phyloP scores from a whole-genome alignment of 2,113 vertebrate genomes.

The Rhea americana region DNA sequence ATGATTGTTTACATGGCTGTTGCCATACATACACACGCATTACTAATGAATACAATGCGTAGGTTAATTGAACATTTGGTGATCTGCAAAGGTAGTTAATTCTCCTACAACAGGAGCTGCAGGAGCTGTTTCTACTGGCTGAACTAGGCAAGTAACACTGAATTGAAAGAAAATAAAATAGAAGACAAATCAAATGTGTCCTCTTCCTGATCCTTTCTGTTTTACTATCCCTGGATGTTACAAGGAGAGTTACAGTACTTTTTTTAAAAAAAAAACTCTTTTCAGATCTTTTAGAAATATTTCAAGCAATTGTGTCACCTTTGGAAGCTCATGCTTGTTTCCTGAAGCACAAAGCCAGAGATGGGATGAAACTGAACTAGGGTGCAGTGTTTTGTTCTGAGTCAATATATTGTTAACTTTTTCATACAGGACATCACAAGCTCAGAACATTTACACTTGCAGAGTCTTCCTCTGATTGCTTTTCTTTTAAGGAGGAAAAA shows the following conservation, averaged over 20 bases:
- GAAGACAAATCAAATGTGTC: background rate
- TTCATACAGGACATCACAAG: background rate
- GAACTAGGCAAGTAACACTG: background rate
- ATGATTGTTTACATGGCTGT: background rate
- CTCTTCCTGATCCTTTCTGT: constrained; percentile 1
- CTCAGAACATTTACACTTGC: background rate
- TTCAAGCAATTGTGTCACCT: background rate
- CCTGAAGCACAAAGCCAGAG: background rate
- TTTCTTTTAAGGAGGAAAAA: background rate
- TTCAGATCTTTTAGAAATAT: background rate
- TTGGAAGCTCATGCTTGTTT: background rate
- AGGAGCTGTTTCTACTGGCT: background rate
- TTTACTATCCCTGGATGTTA: constrained; percentile 18
- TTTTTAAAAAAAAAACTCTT: background rate
- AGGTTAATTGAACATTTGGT: background rate
- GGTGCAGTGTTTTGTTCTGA: background rate
- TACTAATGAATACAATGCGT: background rate
- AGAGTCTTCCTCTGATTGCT: background rate
- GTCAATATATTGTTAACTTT: background rate
- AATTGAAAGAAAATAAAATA: constrained; percentile 6
- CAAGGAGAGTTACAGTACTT: background rate
- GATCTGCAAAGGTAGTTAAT: constrained; percentile 12
- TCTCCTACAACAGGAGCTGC: background rate
- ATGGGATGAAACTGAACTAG: background rate
- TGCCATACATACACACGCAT: background rate